Evolutionary conservation across 2,797 vertebrate species (phyloP), one percentile per base, ranked within the genome.

Genomic region (Tadarida brasiliensis): DNA sequence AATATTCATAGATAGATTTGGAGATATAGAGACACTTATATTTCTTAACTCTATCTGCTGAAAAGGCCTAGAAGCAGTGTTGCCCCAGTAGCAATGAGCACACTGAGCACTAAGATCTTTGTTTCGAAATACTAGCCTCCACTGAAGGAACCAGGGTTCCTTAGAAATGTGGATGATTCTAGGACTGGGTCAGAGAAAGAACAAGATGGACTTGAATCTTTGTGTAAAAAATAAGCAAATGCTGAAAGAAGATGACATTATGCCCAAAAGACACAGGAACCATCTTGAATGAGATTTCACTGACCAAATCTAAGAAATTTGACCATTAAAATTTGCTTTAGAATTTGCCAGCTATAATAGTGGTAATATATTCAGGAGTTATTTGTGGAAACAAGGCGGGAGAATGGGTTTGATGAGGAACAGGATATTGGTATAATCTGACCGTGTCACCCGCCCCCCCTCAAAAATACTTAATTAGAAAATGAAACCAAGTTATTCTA

Each of bases 401-500:
- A 61, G 22, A 4, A 28, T 67, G 35, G 3, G 2, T 80, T 87
- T 90, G 71, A 65, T 57, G 90, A 82, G 61, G 44, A 85, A 81
- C 2, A 70, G 39, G 7, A 26, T 74, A 33, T 59, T 88, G 54
- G 4, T n/a, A n/a, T 30, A 56, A 28, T 39, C 51, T 85, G 26
- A 78, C 0, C 39, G 30, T 33, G 9, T 68, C 15, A 24, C 2
- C 8, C 5, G 35, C 87, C 2, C 8, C 7, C 44, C 87, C 3
- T n/a, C n/a, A n/a, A 71, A 77, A 92, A 63, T 74, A 63, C 4
- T 19, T 44, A 87, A 83, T 51, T 86, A 15, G 59, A 91, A 91
- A 82, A 5, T 81, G 5, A 56, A 91, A 77, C 11, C 57, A 1
- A 82, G 16, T 74, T 11, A 56, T 22, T 59, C 3, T 71, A 4